Percentiles rank a stretch among this genome's conserved stretches.
phyloP scores from a whole-genome alignment of 2,113 vertebrate species.

The Callaeas wilsoni region DNA sequence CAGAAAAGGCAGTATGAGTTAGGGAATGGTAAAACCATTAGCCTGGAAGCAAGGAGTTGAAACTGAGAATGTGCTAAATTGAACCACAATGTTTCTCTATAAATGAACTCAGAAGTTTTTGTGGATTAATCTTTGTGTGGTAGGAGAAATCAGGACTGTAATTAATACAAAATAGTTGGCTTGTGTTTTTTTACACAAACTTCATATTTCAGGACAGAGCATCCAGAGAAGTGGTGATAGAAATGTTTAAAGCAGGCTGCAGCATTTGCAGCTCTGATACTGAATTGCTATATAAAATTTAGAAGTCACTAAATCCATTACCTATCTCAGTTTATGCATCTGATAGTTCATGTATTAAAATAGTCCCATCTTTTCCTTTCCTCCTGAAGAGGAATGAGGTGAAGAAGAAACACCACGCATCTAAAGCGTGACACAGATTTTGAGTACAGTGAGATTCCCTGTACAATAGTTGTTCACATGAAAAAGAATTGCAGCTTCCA shows the following conservation, averaged over 20 bases:
- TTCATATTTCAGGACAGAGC: background rate
- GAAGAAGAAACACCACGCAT: background rate
- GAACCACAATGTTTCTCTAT: background rate
- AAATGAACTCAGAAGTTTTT: background rate
- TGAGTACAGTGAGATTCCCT: background rate
- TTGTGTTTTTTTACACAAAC: background rate
- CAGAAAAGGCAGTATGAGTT: background rate
- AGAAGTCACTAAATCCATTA: background rate
- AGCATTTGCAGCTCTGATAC: background rate
- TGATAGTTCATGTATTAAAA: background rate
- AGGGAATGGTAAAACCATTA: background rate
- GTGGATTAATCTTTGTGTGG: background rate
- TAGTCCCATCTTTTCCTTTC: background rate
- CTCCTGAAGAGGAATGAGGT: background rate
- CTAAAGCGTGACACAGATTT: background rate
- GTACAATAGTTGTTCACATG: background rate
- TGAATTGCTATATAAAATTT: background rate
- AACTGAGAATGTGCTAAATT: background rate
- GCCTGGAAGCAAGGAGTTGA: background rate
- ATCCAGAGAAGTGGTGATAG: background rate
- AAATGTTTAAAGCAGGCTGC: background rate
- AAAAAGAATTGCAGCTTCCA: background rate
- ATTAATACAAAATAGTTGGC: background rate
- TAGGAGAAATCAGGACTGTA: background rate
- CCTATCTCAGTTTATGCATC: background rate